Evolutionary conservation across 2,888 invertebrate species (phyloP).

Genomic region (Drosophila mimica): DNA sequence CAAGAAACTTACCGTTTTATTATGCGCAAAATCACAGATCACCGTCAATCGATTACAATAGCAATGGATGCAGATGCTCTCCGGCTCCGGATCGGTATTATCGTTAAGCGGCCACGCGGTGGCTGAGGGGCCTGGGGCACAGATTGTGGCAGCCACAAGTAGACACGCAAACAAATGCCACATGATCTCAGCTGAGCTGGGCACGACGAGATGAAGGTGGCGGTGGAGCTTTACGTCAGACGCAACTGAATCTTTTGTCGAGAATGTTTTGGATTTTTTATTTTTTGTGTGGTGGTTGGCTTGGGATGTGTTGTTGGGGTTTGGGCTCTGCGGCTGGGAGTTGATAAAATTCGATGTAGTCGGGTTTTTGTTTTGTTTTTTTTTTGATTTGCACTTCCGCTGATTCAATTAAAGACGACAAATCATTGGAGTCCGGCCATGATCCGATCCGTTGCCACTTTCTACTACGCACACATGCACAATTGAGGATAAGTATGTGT

Average conservation of each 20-base stretch:
- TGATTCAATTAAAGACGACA: constrained; percentile 21
- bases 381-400: constrained; percentile 20
- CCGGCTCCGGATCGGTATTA: neutral
- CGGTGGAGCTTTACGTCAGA: neutral
- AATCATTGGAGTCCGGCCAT: constrained; percentile 5
- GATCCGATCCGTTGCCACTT: constrained; percentile 13
- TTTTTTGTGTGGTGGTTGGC: neutral
- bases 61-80: constrained; percentile 39
- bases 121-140: neutral
- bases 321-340: neutral
- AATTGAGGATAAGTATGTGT: constrained; percentile 1
- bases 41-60: constrained; percentile 13
- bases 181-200: constrained; percentile 35
- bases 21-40: constrained; percentile 39
- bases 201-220: neutral
- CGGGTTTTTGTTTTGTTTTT: neutral
- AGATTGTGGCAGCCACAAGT: constrained; percentile 12
- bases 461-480: constrained; percentile 1
- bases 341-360: neutral
- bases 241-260: constrained; percentile 1
- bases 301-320: constrained; percentile 8
- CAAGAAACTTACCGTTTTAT: constrained; percentile 41
- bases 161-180: constrained; percentile 20
- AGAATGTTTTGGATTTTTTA: neutral
- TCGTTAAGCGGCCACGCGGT: neutral